A percentile compares a stretch with the other conserved stretches of the same genome.
Evolutionary conservation across 2,888 invertebrate species (phyloP).

Genomic region (Panorpa germanica): DNA sequence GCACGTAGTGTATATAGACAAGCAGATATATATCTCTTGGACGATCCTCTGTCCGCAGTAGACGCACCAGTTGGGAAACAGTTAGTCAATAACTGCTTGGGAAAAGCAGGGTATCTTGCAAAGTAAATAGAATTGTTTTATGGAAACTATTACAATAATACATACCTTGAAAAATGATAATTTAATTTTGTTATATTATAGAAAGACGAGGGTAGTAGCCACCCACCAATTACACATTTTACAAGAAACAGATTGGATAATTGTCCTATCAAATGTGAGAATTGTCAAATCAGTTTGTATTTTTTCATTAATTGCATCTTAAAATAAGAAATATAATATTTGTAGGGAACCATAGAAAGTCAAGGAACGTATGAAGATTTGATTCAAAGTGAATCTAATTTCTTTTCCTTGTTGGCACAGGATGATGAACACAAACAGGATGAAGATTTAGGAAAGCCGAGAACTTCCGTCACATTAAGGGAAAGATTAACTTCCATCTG

Average conservation of each 20-base stretch:
- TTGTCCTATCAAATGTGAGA: constrained; percentile 38
- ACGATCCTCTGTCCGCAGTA: constrained; percentile 58
- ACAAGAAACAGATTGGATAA: constrained; percentile 36
- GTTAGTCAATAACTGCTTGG: constrained; percentile 55
- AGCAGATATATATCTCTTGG: constrained; percentile 50
- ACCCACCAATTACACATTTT: constrained; percentile 67
- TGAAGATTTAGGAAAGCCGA: no score
- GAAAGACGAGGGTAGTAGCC: constrained; percentile 48
- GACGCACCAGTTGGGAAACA: constrained; percentile 59
- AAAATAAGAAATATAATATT: no score
- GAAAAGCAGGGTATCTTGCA: constrained; percentile 26
- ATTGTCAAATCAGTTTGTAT: no score
- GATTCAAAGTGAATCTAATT: no score
- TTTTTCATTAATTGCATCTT: no score
- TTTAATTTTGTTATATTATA: constrained; percentile 24
- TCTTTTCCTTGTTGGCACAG: no score
- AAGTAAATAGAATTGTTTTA: constrained; percentile 31
- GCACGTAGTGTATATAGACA: constrained; percentile 50
- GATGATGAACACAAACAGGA: no score
- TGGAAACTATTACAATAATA: no score
- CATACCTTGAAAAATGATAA: no score
- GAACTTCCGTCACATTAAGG: no score
- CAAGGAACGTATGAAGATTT: constrained; percentile 31
- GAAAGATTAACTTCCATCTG: no score
- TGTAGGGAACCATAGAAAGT: no score